Evolutionary conservation across 2,797 vertebrate species (phyloP).

Genomic region (Orestias chungarensis): DNA sequence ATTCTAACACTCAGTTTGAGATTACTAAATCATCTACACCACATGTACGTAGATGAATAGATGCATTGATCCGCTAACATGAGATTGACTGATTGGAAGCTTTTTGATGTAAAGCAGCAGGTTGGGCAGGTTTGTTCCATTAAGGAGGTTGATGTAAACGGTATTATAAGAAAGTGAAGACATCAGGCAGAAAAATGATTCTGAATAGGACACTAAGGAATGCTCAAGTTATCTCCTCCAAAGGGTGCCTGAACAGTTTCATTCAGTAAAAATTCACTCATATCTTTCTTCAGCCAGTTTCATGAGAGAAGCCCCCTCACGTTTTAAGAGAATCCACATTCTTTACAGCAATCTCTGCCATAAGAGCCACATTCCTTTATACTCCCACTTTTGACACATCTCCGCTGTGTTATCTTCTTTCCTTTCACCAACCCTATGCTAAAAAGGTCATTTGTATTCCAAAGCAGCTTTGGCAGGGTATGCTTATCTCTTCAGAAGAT

Average conservation of each 20-base stretch:
- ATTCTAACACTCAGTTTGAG: too few relatives aligned
- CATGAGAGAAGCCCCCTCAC: not conserved
- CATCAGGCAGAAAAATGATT: not conserved
- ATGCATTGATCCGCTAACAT: not conserved
- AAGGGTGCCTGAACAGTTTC: too few relatives aligned
- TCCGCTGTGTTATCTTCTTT: constrained; percentile 52
- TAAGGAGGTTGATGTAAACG: not conserved
- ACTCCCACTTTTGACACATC: constrained; percentile 41
- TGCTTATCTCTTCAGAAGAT: constrained; percentile 64
- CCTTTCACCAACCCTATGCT: constrained; percentile 59
- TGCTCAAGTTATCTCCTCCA: not conserved
- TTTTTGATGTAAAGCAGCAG: not conserved
- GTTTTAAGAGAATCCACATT: too few relatives aligned
- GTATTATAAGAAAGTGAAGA: not conserved
- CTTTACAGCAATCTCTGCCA: constrained; percentile 15
- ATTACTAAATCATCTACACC: too few relatives aligned
- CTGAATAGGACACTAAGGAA: not conserved
- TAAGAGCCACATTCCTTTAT: constrained; percentile 28
- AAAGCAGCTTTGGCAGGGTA: constrained; percentile 37
- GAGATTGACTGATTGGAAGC: not conserved
- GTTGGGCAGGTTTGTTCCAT: not conserved
- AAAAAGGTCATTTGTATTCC: constrained; percentile 73
- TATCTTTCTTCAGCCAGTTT: not conserved
- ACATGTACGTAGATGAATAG: not conserved
- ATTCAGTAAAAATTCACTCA: not conserved